A percentile compares a stretch with the other conserved stretches of the same genome.
Evolutionary conservation across 2,797 vertebrate species (phyloP).

Genomic region (Manis pentadactyla): DNA sequence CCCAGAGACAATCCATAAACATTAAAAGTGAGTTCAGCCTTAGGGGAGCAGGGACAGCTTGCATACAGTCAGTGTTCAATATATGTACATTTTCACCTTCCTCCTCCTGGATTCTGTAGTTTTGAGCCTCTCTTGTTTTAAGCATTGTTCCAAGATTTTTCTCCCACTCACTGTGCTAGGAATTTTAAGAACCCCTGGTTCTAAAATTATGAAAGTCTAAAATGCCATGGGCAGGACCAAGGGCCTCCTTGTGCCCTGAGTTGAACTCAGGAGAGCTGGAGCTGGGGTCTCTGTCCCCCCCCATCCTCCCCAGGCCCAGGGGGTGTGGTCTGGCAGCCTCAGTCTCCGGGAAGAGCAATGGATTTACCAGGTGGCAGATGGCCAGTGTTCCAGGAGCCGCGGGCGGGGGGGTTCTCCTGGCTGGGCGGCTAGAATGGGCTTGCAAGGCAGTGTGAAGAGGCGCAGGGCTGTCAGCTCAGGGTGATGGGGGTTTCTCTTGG

Average conservation of each 20-base stretch:
- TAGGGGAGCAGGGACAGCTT: background rate
- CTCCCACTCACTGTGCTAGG: slow-evolving; percentile 46
- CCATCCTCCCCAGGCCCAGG: background rate
- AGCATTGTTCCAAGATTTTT: slow-evolving; percentile 69
- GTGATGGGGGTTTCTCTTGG: background rate
- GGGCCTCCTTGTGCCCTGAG: slow-evolving; percentile 61
- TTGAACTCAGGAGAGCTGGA: slow-evolving; percentile 33
- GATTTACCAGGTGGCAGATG: slow-evolving; percentile 57
- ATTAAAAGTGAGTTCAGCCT: background rate
- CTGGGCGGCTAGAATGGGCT: background rate
- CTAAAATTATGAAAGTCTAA: slow-evolving; percentile 78
- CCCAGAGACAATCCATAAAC: background rate
- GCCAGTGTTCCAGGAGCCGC: background rate
- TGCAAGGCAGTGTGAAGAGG: background rate
- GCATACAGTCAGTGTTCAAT: background rate
- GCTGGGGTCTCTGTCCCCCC: background rate
- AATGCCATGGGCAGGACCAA: slow-evolving; percentile 27
- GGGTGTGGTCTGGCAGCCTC: slow-evolving; percentile 36
- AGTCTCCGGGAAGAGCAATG: background rate
- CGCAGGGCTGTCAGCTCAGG: background rate
- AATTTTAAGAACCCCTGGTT: slow-evolving; percentile 77
- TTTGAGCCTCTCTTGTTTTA: slow-evolving; percentile 70
- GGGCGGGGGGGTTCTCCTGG: background rate
- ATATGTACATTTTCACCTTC: background rate
- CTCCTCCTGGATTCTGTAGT: background rate